Conservation (phyloP, 2,113 vertebrate species). For the Astur gentilis region DNA sequence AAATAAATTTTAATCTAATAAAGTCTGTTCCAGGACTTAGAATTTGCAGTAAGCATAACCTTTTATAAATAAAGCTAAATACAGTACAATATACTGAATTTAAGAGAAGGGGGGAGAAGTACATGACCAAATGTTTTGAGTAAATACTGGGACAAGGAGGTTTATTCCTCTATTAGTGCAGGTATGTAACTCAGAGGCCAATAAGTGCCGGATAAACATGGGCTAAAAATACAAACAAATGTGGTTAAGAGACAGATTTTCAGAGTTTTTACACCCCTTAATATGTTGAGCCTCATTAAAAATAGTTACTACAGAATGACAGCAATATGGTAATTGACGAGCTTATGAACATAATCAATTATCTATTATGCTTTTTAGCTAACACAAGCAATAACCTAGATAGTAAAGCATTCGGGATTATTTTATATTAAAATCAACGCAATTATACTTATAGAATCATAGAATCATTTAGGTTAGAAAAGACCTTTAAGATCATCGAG, state of each 20-base stretch:
- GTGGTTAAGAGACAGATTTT: background rate
- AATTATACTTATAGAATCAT: background rate
- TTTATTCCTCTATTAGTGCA: background rate
- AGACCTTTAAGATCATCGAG: too few species aligned
- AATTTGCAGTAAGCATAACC: too few species aligned
- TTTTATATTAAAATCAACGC: background rate
- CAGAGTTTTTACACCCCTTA: background rate
- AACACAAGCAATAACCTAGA: background rate
- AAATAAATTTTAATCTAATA: too few species aligned
- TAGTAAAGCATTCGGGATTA: background rate
- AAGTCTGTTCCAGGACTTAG: too few species aligned
- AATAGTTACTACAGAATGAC: background rate
- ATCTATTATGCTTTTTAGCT: background rate
- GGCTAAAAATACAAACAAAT: background rate
- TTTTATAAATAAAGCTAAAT: conserved; percentile 40
- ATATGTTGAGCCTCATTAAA: background rate
- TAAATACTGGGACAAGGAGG: background rate
- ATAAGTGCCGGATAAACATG: background rate
- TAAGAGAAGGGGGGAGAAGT: background rate
- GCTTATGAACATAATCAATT: background rate
- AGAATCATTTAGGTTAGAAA: too few species aligned
- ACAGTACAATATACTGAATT: background rate
- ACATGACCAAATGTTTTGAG: background rate
- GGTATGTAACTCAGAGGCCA: background rate
- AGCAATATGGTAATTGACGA: background rate